Percentiles rank a stretch among this genome's conserved stretches.
Conservation (phyloP, 2,113 vertebrate species). For the Chaenocephalus aceratus region DNA sequence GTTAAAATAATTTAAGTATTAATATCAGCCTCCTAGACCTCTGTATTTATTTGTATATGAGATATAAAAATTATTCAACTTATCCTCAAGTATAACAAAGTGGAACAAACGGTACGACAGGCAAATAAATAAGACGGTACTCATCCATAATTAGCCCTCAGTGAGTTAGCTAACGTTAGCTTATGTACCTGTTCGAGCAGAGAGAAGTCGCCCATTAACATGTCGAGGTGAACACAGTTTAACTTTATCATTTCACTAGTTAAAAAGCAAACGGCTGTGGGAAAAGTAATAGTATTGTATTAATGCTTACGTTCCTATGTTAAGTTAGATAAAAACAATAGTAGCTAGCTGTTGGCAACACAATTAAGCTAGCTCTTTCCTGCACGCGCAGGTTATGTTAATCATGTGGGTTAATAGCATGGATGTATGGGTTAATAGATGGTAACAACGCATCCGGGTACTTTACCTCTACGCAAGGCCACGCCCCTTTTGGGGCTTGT, state of each 20-base stretch:
- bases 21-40: no score
- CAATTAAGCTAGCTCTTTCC: background rate
- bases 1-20: no score
- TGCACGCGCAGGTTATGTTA: background rate
- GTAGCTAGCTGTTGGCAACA: no score
- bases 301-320: background rate
- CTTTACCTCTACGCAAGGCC: no score
- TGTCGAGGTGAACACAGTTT: constrained; percentile 86
- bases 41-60: no score
- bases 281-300: background rate
- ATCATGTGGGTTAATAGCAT: background rate
- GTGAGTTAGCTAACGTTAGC: constrained; percentile 44
- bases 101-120: background rate
- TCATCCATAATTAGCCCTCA: background rate
- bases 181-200: constrained; percentile 89
- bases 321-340: background rate
- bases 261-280: background rate
- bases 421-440: no score
- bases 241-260: constrained; percentile 61
- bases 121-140: background rate
- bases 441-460: no score
- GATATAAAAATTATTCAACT: no score
- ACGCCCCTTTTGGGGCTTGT: no score
- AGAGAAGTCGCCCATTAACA: constrained; percentile 85
- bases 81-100: background rate